Evolutionary conservation across 2,797 vertebrate species (phyloP).

Genomic region (Vespertilio murinus): DNA sequence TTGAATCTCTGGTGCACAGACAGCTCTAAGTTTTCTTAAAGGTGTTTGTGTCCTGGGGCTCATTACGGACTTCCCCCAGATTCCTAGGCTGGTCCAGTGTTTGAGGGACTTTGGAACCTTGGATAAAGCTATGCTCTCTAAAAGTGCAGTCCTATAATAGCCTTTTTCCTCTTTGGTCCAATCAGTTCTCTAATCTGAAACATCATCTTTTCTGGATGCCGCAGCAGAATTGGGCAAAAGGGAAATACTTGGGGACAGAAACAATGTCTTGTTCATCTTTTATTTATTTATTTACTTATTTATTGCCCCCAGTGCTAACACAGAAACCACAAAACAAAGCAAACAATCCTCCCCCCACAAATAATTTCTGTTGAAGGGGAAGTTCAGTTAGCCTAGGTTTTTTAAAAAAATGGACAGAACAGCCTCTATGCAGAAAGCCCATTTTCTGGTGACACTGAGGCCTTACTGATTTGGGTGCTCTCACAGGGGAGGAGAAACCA

Average conservation of each 20-base stretch:
- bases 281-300: no score
- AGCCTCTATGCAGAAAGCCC: background rate
- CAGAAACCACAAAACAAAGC: background rate
- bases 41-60: background rate
- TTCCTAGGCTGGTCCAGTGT: background rate
- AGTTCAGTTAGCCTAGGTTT: background rate
- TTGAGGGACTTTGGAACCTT: background rate
- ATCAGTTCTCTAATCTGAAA: background rate
- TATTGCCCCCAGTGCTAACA: background rate
- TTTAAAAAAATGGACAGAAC: background rate
- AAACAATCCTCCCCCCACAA: background rate
- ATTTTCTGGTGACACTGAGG: background rate
- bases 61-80: background rate
- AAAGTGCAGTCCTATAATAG: background rate
- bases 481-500: background rate
- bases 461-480: background rate
- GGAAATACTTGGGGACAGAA: background rate
- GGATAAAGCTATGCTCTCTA: background rate
- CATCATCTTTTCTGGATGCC: background rate
- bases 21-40: background rate
- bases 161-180: background rate
- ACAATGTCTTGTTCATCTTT: background rate
- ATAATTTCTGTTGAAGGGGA: background rate
- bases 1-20: background rate
- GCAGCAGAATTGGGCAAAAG: background rate